Percentiles rank a stretch among this genome's conserved stretches.
Conservation (phyloP, 2,113 vertebrate species). For the Nannospalax galili region DNA sequence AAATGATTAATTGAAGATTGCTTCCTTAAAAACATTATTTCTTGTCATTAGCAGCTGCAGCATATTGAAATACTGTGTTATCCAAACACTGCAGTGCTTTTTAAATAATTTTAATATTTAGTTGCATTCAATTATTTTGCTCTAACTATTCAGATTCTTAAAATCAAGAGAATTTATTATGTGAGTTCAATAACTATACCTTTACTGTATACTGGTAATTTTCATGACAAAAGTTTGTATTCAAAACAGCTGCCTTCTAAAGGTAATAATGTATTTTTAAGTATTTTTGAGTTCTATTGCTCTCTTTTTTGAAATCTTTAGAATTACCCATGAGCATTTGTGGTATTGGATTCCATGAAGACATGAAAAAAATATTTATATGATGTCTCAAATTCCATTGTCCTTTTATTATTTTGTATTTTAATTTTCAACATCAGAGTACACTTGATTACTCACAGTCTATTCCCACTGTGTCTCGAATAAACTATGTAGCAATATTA, state of each 20-base stretch:
- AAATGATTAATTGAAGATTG: slow-evolving; percentile 89
- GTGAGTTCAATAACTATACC: slow-evolving; percentile 71
- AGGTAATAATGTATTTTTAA: not conserved
- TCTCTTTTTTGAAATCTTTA: slow-evolving; percentile 25
- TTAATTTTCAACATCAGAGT: not conserved
- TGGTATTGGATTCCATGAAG: not conserved
- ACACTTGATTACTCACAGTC: not conserved
- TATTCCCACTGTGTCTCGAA: not conserved
- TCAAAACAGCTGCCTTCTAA: slow-evolving; percentile 40
- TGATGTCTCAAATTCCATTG: not conserved
- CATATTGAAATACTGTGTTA: slow-evolving; percentile 82
- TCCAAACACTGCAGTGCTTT: slow-evolving; percentile 82
- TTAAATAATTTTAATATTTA: slow-evolving; percentile 83
- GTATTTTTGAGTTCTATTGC: not conserved
- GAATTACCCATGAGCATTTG: not conserved
- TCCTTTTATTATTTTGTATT: not conserved
- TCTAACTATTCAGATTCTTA: slow-evolving; percentile 74
- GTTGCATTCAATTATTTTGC: slow-evolving; percentile 76
- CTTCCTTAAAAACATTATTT: slow-evolving; percentile 88
- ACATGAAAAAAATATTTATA: not conserved
- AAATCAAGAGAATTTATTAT: slow-evolving; percentile 81
- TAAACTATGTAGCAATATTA: slow-evolving; percentile 12
- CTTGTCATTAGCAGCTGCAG: slow-evolving; percentile 86
- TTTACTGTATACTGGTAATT: slow-evolving; percentile 59
- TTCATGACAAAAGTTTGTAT: slow-evolving; percentile 74